Base-by-base conservation (phyloP, 2,797 vertebrate genomes). In the Helarctos malayanus region DNA sequence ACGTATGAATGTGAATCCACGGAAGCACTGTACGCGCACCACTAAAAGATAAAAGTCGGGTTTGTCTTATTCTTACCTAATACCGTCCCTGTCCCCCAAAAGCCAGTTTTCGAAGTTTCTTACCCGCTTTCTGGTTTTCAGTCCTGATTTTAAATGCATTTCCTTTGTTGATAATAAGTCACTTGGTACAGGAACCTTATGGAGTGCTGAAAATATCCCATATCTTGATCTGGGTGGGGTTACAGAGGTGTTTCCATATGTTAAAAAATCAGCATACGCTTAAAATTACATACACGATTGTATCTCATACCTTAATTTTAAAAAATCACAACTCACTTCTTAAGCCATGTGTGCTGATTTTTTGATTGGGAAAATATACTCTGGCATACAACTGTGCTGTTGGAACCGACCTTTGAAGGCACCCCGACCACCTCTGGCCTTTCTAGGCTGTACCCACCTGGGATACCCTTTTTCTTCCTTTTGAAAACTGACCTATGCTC, bases 181-280 rank as follows among this genome's bases (percentile, higher is more conserved):
- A 84, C 52, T 89, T n/a, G 18, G 45, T 56, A 69, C 9, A 23
- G 73, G 13, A 57, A 41, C 32, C 32, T 87, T 45, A 79, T n/a
- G 35, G 65, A 13, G 25, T 71, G 75, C 81, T 71, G 94, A 68
- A 96, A 94, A 87, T 5, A n/a, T 80, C 91, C 32, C 47, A 13
- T 73, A 71, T 91, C 75, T 97, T 92, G 73, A 88, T 89, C 57
- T 56, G 76, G 91, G 63, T 93, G 79, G 21, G 2, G 91, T 89
- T 75, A 83, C 27, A 75, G 38, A 79, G 45, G 65, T 84, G 63
- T 89, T 88, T 90, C 23, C 80, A 11, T 61, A 63, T 49, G 85
- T 95, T 63, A 89, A 95, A 94, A 79, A 38, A 76, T 65, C 19
- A 89, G 15, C 54, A 82, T 80, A 68, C 52, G 88, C 9, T 93